Evolutionary conservation across 2,113 vertebrate species (phyloP).

Genomic region (human): GRCh38 chr6:72866501-72867000

Average conservation of each 20-base stretch:
- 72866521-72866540: too few relatives aligned
- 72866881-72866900: not conserved
- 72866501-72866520: too few relatives aligned
- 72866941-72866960: not conserved
- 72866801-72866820: not conserved
- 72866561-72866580: not conserved
- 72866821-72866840: not conserved
- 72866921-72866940: conserved; percentile 26
- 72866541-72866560: not conserved
- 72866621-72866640: not conserved
- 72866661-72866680: not conserved
- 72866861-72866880: not conserved
- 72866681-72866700: not conserved
- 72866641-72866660: not conserved
- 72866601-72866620: not conserved
- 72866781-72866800: not conserved
- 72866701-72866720: not conserved
- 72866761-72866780: not conserved
- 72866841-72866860: not conserved
- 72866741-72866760: not conserved
- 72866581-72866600: not conserved
- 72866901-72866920: not conserved
- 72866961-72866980: not conserved
- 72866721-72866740: conserved; percentile 20
- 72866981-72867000: conserved; percentile 18